A percentile compares a stretch with the other conserved stretches of the same genome.
Evolutionary conservation across 2,113 vertebrate genomes (phyloP).

Genomic region (Chloropsis hardwickii): DNA sequence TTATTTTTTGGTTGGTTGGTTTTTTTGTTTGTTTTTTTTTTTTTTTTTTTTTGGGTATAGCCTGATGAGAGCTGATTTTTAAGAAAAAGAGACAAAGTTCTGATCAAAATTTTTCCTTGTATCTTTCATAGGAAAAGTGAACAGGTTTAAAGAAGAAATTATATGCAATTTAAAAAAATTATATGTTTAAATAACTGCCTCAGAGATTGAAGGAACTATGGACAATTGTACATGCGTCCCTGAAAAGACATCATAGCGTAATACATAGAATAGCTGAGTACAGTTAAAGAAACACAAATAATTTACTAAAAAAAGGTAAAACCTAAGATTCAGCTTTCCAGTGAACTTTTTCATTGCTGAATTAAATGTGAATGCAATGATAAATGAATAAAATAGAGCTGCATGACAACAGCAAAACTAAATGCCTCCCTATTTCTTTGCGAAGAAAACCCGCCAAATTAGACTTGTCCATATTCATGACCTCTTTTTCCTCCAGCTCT

Average conservation of each 20-base stretch:
- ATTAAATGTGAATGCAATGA: neutral
- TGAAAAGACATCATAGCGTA: neutral
- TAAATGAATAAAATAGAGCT: neutral
- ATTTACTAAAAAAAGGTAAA: neutral
- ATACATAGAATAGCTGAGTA: neutral
- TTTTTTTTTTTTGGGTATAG: neutral
- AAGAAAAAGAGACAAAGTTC: neutral
- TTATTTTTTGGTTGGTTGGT: neutral
- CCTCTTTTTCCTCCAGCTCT: constrained; percentile 23
- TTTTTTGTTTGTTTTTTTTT: neutral
- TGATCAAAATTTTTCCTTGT: neutral
- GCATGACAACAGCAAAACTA: neutral
- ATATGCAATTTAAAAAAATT: neutral
- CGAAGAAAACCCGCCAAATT: neutral
- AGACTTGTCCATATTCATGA: constrained; percentile 53
- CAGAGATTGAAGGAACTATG: neutral
- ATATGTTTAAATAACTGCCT: neutral
- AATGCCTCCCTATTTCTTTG: neutral
- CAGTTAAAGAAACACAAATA: neutral
- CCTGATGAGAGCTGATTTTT: neutral
- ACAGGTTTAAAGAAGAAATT: neutral
- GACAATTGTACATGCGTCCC: neutral
- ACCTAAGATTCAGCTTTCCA: neutral
- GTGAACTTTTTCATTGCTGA: neutral
- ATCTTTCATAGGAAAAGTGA: neutral